These are phyloP conservation scores for Luperina testacea DNA, from an alignment of 2,888 invertebrate genomes.

Conservation along the genomic window DNA sequence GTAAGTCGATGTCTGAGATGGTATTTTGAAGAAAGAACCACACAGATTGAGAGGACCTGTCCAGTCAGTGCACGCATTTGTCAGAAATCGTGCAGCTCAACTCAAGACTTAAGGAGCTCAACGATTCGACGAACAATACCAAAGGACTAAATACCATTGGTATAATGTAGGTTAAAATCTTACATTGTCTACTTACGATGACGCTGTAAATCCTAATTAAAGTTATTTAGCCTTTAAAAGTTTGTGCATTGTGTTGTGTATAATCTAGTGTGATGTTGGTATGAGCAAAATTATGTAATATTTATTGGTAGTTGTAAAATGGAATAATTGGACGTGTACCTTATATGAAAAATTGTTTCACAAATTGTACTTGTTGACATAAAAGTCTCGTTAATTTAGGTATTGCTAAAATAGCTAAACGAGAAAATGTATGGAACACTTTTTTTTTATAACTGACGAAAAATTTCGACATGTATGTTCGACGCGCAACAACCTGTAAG, in stretches of 20 bases:
- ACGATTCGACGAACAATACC: too few species aligned
- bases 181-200: background rate
- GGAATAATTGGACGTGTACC: background rate
- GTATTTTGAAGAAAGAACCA: too few species aligned
- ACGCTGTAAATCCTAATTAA: background rate
- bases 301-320: conserved; percentile 6
- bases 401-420: background rate
- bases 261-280: background rate
- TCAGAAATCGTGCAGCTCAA: too few species aligned
- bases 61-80: too few species aligned
- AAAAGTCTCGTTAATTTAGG: background rate
- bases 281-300: conserved; percentile 27
- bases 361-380: conserved; percentile 1
- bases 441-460: too few species aligned
- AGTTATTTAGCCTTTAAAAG: background rate
- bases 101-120: too few species aligned
- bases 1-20: too few species aligned
- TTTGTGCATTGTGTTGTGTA: background rate
- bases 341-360: background rate
- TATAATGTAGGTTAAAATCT: background rate
- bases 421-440: too few species aligned
- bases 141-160: background rate
- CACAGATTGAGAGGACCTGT: too few species aligned
- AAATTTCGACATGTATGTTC: too few species aligned
- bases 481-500: too few species aligned